These are phyloP conservation scores for Parapristionchus giblindavisi DNA, from an alignment of 2,888 invertebrate genomes.

Conservation along the genomic window DNA sequence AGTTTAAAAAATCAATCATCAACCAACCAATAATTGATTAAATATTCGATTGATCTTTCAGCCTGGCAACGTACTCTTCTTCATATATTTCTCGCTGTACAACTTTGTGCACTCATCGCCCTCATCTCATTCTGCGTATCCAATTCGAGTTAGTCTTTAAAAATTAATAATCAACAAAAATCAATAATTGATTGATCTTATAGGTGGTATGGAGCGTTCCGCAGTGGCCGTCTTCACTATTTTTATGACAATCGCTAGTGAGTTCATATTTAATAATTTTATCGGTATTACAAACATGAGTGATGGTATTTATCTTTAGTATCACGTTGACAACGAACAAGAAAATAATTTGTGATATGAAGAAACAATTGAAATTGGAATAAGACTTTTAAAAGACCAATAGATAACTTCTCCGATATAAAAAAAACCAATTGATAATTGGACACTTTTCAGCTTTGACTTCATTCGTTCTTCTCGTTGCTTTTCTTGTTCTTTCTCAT, in stretches of 20 bases:
- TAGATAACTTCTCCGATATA: background rate
- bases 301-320: background rate
- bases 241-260: conserved; percentile 45
- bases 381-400: background rate
- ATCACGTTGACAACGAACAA: background rate
- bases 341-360: background rate
- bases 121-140: conserved; percentile 62
- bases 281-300: background rate
- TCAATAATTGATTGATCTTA: background rate
- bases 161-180: too few species aligned
- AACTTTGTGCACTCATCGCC: conserved; percentile 58
- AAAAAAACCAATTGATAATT: background rate
- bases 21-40: background rate
- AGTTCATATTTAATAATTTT: background rate
- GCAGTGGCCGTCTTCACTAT: conserved; percentile 37
- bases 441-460: conserved; percentile 47
- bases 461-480: conserved; percentile 50
- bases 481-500: conserved; percentile 62
- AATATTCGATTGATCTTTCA: conserved; percentile 42
- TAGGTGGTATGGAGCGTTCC: conserved; percentile 25
- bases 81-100: conserved; percentile 59
- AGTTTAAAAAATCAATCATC: background rate
- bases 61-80: conserved; percentile 67
- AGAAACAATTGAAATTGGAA: background rate
- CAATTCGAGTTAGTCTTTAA: conserved; percentile 36